A percentile compares a stretch with the other conserved stretches of the same genome.
phyloP scores from a whole-genome alignment of 2,113 vertebrate species.

The Sminthopsis crassicaudata region DNA sequence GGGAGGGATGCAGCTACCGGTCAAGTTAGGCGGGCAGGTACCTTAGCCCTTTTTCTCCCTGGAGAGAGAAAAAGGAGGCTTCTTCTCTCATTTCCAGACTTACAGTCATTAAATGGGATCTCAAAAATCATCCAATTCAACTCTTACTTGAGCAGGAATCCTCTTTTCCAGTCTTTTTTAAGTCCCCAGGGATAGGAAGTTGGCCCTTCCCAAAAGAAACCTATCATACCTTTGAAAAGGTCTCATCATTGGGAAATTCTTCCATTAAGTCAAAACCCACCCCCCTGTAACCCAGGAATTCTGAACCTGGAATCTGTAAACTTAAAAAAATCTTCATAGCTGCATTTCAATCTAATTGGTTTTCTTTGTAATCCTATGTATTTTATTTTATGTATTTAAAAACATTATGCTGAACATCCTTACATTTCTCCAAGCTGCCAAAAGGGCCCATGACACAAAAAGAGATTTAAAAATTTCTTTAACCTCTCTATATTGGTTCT shows the following conservation, averaged over 20 bases:
- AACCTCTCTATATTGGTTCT: not conserved
- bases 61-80: not conserved
- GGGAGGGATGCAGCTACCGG: not conserved
- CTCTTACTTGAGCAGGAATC: not conserved
- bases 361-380: not conserved
- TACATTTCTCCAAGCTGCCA: not conserved
- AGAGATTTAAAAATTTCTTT: not conserved
- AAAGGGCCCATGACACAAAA: not conserved
- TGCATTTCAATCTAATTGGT: not conserved
- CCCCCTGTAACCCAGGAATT: not conserved
- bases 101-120: not conserved
- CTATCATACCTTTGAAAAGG: not conserved
- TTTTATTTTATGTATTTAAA: not conserved
- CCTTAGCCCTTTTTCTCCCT: not conserved
- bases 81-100: not conserved
- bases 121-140: not conserved
- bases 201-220: not conserved
- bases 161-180: not conserved
- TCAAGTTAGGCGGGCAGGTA: not conserved
- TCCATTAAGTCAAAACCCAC: not conserved
- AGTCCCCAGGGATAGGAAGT: not conserved
- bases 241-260: not conserved
- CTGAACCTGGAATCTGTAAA: not conserved
- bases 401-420: not conserved
- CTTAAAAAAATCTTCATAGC: not conserved